Conservation (phyloP, 1,140 invertebrate species). For the Formica exsecta region DNA sequence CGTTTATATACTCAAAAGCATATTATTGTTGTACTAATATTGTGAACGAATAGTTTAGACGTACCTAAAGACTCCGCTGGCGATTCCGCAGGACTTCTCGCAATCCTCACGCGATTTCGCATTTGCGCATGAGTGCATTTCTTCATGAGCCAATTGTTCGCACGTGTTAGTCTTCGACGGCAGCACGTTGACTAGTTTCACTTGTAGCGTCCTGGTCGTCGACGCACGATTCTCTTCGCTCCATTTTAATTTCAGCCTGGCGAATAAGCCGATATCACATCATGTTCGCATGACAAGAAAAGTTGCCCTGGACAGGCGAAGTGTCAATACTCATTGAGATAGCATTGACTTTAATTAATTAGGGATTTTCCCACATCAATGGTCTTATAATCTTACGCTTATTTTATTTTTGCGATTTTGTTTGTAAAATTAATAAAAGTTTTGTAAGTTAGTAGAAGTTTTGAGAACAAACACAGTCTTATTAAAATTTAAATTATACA, state of each 20-base stretch:
- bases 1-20: neutral
- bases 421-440: neutral
- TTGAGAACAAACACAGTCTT: neutral
- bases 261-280: conserved; percentile 22
- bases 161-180: conserved; percentile 77
- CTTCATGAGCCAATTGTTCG: conserved; percentile 76
- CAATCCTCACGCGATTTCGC: conserved; percentile 85
- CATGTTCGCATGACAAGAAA: conserved; percentile 36
- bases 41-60: conserved; percentile 20
- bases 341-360: neutral
- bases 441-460: neutral
- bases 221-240: conserved; percentile 78
- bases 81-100: conserved; percentile 86
- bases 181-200: conserved; percentile 83
- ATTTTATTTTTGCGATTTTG: neutral
- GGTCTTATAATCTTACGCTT: neutral
- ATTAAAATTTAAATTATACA: neutral
- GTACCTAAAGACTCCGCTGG: conserved; percentile 84
- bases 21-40: too few species aligned
- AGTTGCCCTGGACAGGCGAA: neutral
- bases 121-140: conserved; percentile 85
- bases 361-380: neutral
- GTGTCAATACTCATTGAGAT: neutral
- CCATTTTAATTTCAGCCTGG: conserved; percentile 87
- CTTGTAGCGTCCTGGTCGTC: conserved; percentile 83